Percentiles rank a stretch among this genome's conserved stretches.
These are phyloP conservation scores for Heterocephalus glaber DNA, from an alignment of 2,113 vertebrate species.

Conservation along the genomic window DNA sequence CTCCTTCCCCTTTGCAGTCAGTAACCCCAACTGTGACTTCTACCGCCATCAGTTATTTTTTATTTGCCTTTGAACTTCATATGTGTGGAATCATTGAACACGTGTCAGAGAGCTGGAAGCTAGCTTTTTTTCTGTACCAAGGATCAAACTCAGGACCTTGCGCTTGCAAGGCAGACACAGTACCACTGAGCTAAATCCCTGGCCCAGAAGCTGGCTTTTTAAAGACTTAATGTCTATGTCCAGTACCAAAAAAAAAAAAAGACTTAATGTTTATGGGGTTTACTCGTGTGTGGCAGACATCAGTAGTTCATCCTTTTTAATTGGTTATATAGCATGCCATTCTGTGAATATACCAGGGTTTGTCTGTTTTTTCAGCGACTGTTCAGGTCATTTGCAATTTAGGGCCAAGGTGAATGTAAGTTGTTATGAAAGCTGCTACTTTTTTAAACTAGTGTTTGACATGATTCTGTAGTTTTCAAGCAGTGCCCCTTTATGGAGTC, in stretches of 20 bases:
- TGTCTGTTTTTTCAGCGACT: not conserved
- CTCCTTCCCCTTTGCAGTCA: not conserved
- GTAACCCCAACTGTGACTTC: not conserved
- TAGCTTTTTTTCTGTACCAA: not conserved
- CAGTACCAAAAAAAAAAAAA: no score
- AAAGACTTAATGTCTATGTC: no score
- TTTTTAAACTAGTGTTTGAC: not conserved
- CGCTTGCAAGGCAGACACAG: no score
- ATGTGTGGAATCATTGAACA: not conserved
- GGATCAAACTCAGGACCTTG: no score
- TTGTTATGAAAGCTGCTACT: not conserved
- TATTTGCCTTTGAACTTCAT: not conserved
- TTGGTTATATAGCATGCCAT: not conserved
- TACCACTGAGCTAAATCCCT: no score
- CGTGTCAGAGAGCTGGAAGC: not conserved
- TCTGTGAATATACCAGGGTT: not conserved
- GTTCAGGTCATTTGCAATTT: not conserved
- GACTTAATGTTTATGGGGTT: not conserved
- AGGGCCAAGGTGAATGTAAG: not conserved
- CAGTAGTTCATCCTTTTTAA: not conserved
- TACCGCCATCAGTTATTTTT: not conserved
- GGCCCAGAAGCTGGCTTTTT: no score
- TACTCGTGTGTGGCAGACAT: not conserved
- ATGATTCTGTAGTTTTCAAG: conserved; percentile 2
- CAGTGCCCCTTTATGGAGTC: not conserved